phyloP scores from a whole-genome alignment of 2,888 invertebrate species.

The Lypha dubia region DNA sequence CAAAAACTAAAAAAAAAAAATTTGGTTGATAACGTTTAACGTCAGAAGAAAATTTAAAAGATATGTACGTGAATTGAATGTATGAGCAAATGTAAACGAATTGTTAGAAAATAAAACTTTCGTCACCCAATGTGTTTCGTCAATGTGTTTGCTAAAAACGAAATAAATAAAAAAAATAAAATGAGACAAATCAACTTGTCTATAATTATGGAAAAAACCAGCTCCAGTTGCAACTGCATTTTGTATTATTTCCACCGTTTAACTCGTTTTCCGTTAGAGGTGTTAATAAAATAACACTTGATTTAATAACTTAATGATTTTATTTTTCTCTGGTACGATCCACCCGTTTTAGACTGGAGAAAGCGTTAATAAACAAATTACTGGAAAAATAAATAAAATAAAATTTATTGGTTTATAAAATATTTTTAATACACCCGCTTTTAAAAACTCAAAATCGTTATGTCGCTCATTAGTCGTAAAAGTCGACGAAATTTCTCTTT shows the following conservation, averaged over 20 bases:
- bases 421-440: not conserved
- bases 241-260: not conserved
- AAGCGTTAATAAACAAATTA: not conserved
- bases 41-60: slow-evolving; percentile 47
- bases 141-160: not conserved
- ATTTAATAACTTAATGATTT: slow-evolving; percentile 36
- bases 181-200: slow-evolving; percentile 24
- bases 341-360: not conserved
- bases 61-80: slow-evolving; percentile 41
- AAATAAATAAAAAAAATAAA: not conserved
- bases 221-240: slow-evolving; percentile 50
- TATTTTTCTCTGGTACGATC: not conserved
- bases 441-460: not conserved
- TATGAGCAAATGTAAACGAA: not conserved
- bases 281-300: slow-evolving; percentile 44
- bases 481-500: not conserved
- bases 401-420: not conserved
- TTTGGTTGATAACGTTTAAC: slow-evolving; percentile 30
- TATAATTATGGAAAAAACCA: slow-evolving; percentile 30
- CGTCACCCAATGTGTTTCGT: not conserved
- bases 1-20: slow-evolving; percentile 1
- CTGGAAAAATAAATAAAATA: not conserved
- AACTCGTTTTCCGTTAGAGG: slow-evolving; percentile 22
- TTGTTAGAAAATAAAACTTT: not conserved
- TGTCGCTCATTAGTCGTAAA: not conserved